Base-by-base conservation (phyloP, 2,113 vertebrate genomes). In the Pelmatolapia mariae region DNA sequence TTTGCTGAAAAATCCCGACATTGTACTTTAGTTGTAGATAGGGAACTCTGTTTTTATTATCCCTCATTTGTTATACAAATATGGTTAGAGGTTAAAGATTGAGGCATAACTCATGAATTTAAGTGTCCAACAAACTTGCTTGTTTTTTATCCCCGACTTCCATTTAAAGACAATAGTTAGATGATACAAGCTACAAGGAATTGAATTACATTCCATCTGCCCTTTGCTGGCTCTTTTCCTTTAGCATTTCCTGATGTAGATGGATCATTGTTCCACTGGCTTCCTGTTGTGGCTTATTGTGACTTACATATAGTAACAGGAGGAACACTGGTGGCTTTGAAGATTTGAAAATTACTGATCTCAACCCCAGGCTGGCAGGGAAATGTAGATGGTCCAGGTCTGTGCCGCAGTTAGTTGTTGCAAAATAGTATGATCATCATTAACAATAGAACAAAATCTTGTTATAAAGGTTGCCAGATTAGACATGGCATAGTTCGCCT, bases 201-300 rank as follows among this genome's bases (percentile, higher is more conserved):
- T 71, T 71, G 19, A 89, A 89, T 92, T 89, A 85, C 61, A 59
- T 31, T 43, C 59, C 52, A 11, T 91, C 50, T 83, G 83, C 68
- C 81, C 59, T 89, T 82, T 87, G 88, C 71, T 83, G 50, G 15
- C 8, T 26, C 82, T 86, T 90, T 88, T 86, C 68, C 83, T 80
- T 79, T 7, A 19, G 79, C 80, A 56, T 92, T 86, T 93, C 89
- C 87, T 93, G 89, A 88, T 63, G 53, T 29, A 86, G 83, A 80
- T 81, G 80, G 87, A 91, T 88, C 66, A 73, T 91, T 87, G 89
- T 89, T 93, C 54, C 18, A 13, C 10, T 83, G 45, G 40, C 86
- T 90, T 92, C 91, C 91, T 91, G 92, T 86, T 87, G 84, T 86
- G 85, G 22, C 80, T 89, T 43, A 6, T 83, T 73, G 81, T 73